A percentile compares a stretch with the other conserved stretches of the same genome.
phyloP scores from a whole-genome alignment of 2,888 invertebrate species.

The Chaitophorus viminalis region DNA sequence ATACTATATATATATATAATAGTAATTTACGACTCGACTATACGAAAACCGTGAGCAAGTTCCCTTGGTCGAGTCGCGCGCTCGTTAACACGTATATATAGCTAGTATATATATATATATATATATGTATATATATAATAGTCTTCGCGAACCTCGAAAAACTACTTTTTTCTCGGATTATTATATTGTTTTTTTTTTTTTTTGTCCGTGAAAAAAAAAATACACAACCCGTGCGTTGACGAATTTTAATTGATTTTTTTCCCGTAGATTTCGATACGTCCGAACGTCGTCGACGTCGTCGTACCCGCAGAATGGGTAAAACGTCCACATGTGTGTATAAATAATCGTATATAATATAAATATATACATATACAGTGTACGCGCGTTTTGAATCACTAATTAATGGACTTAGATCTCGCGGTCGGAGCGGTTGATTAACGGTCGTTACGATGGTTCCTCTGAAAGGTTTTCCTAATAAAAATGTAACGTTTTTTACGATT shows the following conservation, averaged over 20 bases:
- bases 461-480: slow-evolving; percentile 44
- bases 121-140: too few relatives aligned
- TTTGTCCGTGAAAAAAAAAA: neutral
- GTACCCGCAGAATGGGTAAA: neutral
- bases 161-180: slow-evolving; percentile 33
- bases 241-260: slow-evolving; percentile 48
- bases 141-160: slow-evolving; percentile 39
- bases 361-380: neutral
- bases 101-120: too few relatives aligned
- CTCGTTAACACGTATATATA: too few relatives aligned
- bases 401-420: slow-evolving; percentile 30
- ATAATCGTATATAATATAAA: too few relatives aligned
- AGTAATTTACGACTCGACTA: slow-evolving; percentile 27
- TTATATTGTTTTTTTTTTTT: neutral
- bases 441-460: neutral
- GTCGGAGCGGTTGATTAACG: slow-evolving; percentile 23
- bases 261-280: slow-evolving; percentile 5
- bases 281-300: neutral
- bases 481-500: slow-evolving; percentile 21
- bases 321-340: neutral
- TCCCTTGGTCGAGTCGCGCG: slow-evolving; percentile 26
- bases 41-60: slow-evolving; percentile 2
- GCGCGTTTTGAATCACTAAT: slow-evolving; percentile 29
- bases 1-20: too few relatives aligned
- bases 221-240: neutral